Evolutionary conservation across 2,113 vertebrate genomes (phyloP), one percentile per base, ranked within the genome.

Genomic region (Engystomops pustulosus): DNA sequence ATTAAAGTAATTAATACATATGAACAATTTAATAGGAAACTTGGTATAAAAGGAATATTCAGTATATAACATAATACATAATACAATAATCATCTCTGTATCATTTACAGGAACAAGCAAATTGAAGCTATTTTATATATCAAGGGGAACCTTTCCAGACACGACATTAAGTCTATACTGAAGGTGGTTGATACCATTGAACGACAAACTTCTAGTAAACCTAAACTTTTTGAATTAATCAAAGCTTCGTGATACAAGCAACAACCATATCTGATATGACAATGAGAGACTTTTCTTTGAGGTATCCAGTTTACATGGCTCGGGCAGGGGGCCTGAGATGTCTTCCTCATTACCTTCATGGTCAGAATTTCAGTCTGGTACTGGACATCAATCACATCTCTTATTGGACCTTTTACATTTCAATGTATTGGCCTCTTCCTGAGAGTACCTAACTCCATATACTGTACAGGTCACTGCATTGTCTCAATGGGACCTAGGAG

Each of bases 61-160:
- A n/a, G n/a, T n/a, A n/a, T n/a, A n/a, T n/a, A n/a, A n/a, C n/a
- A n/a, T n/a, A n/a, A n/a, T n/a, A n/a, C 20, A 27, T 10, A 30
- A 32, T 67, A 67, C 9, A 70, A 11, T n/a, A n/a, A n/a, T 65
- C n/a, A 10, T 69, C 34, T 47, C 4, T 75, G n/a, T n/a, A n/a
- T n/a, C 25, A 15, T 85, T 53, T 47, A n/a, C 91, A 99, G 97
- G 85, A 92, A 93, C 41, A 88, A 51, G 27, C 96, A 97, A n/a
- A 76, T 98, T 81, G 89, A 87, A 3, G 93, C 94, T 0, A 90
- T 98, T 86, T 88, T 99, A 86, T 84, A 93, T 86, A 91, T 98
- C 87, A 98, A 96, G 88, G 87, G 77, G 1, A 94, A 94, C 76
- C 89, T 97, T 49, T 90, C 92, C 0, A 90, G 41, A 4, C 81